These are phyloP conservation scores for Gari tellinella DNA, from an alignment of 2,888 invertebrate genomes.

Conservation along the genomic window DNA sequence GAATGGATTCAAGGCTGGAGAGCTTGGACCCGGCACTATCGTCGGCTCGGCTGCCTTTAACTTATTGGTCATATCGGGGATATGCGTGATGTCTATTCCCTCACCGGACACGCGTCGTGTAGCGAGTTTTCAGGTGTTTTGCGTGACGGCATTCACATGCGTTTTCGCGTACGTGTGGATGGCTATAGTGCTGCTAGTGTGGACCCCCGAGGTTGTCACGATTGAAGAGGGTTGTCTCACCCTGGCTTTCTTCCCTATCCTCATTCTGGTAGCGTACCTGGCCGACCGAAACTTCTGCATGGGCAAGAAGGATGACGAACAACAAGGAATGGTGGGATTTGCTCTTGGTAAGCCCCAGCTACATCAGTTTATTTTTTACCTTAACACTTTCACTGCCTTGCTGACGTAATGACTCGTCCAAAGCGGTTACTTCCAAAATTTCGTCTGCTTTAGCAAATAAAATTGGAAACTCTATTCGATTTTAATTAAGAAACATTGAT, in stretches of 20 bases:
- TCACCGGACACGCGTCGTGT: constrained; percentile 84
- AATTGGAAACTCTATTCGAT: too few species aligned
- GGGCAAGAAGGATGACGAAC: constrained; percentile 74
- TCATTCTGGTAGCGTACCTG: constrained; percentile 86
- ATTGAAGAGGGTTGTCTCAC: constrained; percentile 87
- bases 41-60: constrained; percentile 88
- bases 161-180: constrained; percentile 88
- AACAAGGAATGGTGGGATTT: constrained; percentile 75
- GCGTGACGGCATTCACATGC: constrained; percentile 83
- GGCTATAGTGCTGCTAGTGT: constrained; percentile 85
- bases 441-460: too few species aligned
- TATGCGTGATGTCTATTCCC: constrained; percentile 86
- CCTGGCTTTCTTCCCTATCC: constrained; percentile 86
- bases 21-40: constrained; percentile 87
- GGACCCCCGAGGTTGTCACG: constrained; percentile 84
- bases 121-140: constrained; percentile 84
- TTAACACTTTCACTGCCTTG: too few species aligned
- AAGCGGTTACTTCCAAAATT: too few species aligned
- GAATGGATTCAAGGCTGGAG: constrained; percentile 85
- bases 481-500: too few species aligned
- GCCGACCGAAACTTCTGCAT: constrained; percentile 85
- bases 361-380: too few species aligned
- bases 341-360: constrained; percentile 78
- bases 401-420: too few species aligned
- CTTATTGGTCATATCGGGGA: constrained; percentile 86